Base-by-base conservation (phyloP, 2,888 invertebrate species). In the Pandemis cinnamomeana region DNA sequence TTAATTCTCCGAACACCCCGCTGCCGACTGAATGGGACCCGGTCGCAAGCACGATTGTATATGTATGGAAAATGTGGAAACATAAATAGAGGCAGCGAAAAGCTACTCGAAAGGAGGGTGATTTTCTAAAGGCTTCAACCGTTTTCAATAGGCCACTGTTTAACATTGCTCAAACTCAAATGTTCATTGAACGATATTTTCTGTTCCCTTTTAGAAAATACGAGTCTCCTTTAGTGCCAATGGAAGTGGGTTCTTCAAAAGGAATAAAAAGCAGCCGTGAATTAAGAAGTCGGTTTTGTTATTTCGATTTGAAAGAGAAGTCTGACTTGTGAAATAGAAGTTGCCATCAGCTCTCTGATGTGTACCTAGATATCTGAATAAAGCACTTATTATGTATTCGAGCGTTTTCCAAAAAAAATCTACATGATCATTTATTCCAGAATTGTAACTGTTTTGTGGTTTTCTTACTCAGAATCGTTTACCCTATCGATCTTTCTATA, bases 71-170 rank as follows among this genome's bases (percentile, higher is more conserved):
- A 92, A 91, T 90, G 89, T 90, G 87, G 88, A 88, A 91, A 90
- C 86, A 90, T 92, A 90, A 91, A 92, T 88, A 88, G 85, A 85
- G 86, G 84, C 85, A 84, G 89, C 87, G 86, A 89, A 89, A 91
- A 89, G 87, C 88, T 86, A 87, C 86, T 87, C 87, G 83, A 90
- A 90, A 88, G 85, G 89, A 88, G 90, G 89, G 91, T 90, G 92
- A 92, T 92, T 92, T 92, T 93, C 84, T 91, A 91, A 92, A 93
- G 93, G 89, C 88, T 90, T 89, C 90, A 86, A 82, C 82, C 84
- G 82, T 83, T 90, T 88, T 93, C 91, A 91, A 92, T 91, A 84
- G 90, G 84, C 86, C 84, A 90, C 91, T 92, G 92, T 93, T 92
- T 88, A 91, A 91, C 89, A 88, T 89, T 89, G 87, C 91, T 90